Percentiles rank a stretch among this genome's conserved stretches.
phyloP scores from a whole-genome alignment of 2,797 vertebrate species.

The Sarcophilus harrisii region DNA sequence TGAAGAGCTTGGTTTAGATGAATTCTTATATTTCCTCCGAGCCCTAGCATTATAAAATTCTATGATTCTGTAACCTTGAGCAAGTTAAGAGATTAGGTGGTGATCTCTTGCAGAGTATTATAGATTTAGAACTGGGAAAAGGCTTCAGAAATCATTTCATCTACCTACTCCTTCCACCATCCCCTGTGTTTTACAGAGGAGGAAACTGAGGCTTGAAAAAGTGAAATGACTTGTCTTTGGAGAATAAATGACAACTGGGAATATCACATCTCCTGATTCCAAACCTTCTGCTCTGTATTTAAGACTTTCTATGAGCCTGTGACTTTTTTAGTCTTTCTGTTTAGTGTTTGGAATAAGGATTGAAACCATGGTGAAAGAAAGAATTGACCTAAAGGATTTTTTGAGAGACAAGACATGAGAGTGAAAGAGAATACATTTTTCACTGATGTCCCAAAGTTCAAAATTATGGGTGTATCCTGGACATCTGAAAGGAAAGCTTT shows the following conservation, averaged over 20 bases:
- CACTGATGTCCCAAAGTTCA: neutral
- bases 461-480: accelerated
- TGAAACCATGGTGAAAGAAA: neutral
- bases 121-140: neutral
- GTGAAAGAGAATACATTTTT: neutral
- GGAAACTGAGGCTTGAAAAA: neutral
- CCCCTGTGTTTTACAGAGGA: neutral
- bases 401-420: neutral
- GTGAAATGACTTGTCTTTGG: neutral
- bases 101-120: neutral
- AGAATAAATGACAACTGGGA: neutral
- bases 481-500: constrained; percentile 15
- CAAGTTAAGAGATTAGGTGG: neutral
- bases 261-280: neutral
- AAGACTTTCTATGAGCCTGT: neutral
- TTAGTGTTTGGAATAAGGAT: neutral
- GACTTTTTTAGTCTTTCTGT: neutral
- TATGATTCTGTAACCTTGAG: neutral
- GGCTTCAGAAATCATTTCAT: neutral
- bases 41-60: neutral
- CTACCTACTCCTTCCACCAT: neutral
- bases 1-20: neutral
- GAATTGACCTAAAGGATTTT: neutral
- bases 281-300: neutral
- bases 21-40: neutral